phyloP scores from a whole-genome alignment of 2,888 invertebrate genomes.

The Idaea aversata region DNA sequence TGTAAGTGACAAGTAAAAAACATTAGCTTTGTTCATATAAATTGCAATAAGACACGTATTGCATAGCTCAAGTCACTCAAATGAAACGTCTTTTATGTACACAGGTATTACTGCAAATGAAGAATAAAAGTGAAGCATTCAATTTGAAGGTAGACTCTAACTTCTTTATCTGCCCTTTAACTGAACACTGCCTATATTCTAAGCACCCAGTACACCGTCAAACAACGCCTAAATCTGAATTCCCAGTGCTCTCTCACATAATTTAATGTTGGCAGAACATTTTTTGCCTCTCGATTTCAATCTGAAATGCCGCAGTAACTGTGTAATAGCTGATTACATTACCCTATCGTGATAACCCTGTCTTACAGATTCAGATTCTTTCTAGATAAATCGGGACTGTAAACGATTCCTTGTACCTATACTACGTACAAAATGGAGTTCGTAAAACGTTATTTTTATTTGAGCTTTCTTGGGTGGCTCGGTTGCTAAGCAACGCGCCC shows the following conservation, averaged over 20 bases:
- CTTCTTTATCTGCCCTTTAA: not conserved
- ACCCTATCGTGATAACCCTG: not conserved
- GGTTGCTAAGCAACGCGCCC: constrained; percentile 60
- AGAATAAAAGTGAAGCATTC: no score
- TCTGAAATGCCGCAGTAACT: not conserved
- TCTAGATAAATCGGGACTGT: not conserved
- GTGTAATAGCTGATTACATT: constrained; percentile 1
- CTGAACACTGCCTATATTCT: not conserved
- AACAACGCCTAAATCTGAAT: not conserved
- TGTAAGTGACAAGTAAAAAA: no score
- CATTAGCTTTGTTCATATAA: no score
- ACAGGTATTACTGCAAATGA: no score
- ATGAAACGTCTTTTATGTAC: no score
- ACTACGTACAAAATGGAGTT: constrained; percentile 30
- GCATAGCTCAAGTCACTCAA: no score
- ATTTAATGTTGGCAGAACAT: not conserved
- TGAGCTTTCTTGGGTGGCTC: constrained; percentile 50
- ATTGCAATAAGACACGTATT: no score
- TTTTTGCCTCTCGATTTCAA: not conserved
- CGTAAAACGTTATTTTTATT: constrained; percentile 52
- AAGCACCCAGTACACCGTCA: not conserved
- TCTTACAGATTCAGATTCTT: not conserved
- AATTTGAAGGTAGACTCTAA: no score
- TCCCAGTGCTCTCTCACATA: not conserved
- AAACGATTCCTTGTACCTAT: not conserved